Base-by-base conservation (phyloP, 2,888 invertebrate genomes). In the Andrena haemorrhoa region DNA sequence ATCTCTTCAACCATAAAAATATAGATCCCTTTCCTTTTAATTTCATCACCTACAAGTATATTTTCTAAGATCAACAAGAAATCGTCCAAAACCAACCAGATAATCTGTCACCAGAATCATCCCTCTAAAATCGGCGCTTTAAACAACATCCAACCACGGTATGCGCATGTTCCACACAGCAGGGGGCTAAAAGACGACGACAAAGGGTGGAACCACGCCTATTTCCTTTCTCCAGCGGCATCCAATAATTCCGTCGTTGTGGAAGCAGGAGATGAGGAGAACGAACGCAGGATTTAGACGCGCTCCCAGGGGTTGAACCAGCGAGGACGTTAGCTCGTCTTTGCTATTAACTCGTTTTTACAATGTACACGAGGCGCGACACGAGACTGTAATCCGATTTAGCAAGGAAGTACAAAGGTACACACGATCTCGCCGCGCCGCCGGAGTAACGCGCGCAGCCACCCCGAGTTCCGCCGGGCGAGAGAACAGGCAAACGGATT, bases 361-460 rank as follows among this genome's bases (percentile, higher is more conserved):
- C 85, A 71, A 26, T 53, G 60, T 60, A 68, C 78, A 65, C 61
- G 58, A 72, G 66, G 65, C 63, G 66, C 71, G 66, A 78, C 66
- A 71, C 69, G 64, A 70, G 75, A 66, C 66, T 82, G 70, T 86
- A 86, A 86, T 86, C 82, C 82, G 84, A 86, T 84, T 86, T 86
- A 47, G 10, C 60, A 68, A 75, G 75, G 56, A 78, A 75, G 75
- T 70, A 74, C 66, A 86, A 86, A 86, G 77, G 69, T 82, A 79
- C 68, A 75, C 78, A 63, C 35, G 63, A 76, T 63, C 60, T 64
- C 68, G 72, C 4, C n/a, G 12, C 41, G 41, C 41, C 16, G 16
- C 20, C 56, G 23, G 53, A 7, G 8, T 16, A 47, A 7, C 56
- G 49, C 6, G 53, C 23, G 16, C 12, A 20, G 16, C 8, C 41